Base-by-base conservation (phyloP, 2,113 vertebrate genomes). In the Jacana jacana region DNA sequence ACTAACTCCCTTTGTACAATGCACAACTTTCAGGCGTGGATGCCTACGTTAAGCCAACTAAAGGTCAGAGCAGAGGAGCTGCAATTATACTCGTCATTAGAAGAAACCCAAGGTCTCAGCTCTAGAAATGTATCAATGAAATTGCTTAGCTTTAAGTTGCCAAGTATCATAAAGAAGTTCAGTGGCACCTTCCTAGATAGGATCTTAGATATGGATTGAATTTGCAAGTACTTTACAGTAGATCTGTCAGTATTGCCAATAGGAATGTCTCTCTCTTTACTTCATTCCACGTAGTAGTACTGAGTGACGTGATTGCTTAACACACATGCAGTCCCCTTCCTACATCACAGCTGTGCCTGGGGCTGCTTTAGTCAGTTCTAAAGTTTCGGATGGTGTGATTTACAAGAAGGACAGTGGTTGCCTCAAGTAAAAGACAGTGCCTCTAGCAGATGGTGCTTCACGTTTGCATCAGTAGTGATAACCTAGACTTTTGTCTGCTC, bases 51-150 rank as follows among this genome's bases (percentile, higher is more conserved):
- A 94, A 95, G 88, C 90, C 82, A 94, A 46, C 55, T 75, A 93
- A 96, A 94, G 90, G 95, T 94, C 95, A 96, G 42, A 96, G 86
- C 77, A 93, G 80, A 96, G 72, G 69, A 96, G 79, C 60, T 90
- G 80, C 37, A 91, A 91, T 89, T 89, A 90, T 55, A 66, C 17
- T 88, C 3, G 39, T 73, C 18, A 6, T 76, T 51, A 86, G 55
- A 90, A 83, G 81, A 93, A 94, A 77, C 42, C 48, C 6, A 2
- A 73, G 48, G 79, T 75, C 42, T 73, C 68, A 31, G 39, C 37
- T n/a, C 68, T 68, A 86, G 68, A 80, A 89, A 77, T 28, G n/a
- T 33, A 88, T 84, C 81, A 93, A 91, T 89, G 85, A 85, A 95
- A 90, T 61, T 25, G 55, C 90, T 83, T 68, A 52, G 44, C 68